phyloP scores from a whole-genome alignment of 2,113 vertebrate species.

The Saimiri boliviensis region DNA sequence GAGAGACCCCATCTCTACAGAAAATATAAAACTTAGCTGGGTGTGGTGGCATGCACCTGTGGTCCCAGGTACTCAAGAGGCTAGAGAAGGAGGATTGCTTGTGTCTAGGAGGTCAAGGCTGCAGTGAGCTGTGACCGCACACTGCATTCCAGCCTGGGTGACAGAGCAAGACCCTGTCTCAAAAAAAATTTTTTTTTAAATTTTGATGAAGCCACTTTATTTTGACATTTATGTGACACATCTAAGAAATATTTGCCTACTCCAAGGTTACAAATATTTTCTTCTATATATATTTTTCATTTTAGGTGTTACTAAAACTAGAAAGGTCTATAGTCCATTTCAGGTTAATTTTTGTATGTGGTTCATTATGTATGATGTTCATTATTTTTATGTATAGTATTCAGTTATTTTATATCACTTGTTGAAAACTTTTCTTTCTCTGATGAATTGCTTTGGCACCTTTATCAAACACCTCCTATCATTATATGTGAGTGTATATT shows the following conservation, averaged over 20 bases:
- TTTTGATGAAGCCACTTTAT: not conserved
- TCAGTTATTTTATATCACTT: not conserved
- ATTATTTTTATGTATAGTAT: not conserved
- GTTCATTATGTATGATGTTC: not conserved
- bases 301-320: not conserved
- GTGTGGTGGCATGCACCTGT: too few relatives aligned
- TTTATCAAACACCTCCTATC: not conserved
- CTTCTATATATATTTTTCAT: not conserved
- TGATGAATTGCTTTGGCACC: not conserved
- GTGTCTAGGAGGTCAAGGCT: too few relatives aligned
- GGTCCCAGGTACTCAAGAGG: too few relatives aligned
- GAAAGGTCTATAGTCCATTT: not conserved
- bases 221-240: not conserved
- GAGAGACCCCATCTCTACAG: too few relatives aligned
- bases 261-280: not conserved
- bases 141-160: too few relatives aligned
- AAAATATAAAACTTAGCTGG: too few relatives aligned
- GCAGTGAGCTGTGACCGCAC: too few relatives aligned
- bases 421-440: not conserved
- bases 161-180: too few relatives aligned
- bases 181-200: not conserved
- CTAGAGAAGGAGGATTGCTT: too few relatives aligned
- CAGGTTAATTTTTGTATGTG: not conserved
- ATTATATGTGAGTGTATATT: not conserved
- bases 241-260: not conserved